Percentiles rank a stretch among this genome's conserved stretches.
Evolutionary conservation across 2,113 vertebrate genomes (phyloP).

Genomic region (Jacana jacana): DNA sequence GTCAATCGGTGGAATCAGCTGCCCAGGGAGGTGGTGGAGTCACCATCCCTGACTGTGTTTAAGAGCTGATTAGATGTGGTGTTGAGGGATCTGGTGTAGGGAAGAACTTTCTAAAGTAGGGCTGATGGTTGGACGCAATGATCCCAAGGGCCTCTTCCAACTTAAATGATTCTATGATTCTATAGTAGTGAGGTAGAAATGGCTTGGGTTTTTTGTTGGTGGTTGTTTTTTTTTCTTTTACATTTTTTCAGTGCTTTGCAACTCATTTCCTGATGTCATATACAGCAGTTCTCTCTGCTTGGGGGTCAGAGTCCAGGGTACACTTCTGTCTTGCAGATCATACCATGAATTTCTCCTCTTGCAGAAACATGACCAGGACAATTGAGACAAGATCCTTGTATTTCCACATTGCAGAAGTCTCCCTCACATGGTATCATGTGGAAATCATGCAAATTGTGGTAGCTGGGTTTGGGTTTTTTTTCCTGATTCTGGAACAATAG

Average conservation of each 20-base stretch:
- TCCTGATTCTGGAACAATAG: background rate
- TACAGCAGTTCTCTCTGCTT: background rate
- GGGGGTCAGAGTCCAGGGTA: background rate
- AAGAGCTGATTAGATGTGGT: too few relatives aligned
- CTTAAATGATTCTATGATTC: too few relatives aligned
- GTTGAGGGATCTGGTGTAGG: too few relatives aligned
- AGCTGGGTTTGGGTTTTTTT: background rate
- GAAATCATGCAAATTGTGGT: background rate
- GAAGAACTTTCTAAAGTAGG: too few relatives aligned
- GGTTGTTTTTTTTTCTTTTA: background rate
- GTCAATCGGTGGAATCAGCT: too few relatives aligned
- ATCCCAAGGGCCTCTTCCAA: too few relatives aligned
- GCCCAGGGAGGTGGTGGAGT: too few relatives aligned
- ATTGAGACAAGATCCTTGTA: background rate
- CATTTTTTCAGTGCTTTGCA: background rate
- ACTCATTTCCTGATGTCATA: background rate
- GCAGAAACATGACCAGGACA: background rate
- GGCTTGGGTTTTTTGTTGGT: background rate
- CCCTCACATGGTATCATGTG: rapidly evolving
- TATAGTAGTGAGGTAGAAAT: background rate
- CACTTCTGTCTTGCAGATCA: background rate
- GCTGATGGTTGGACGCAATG: too few relatives aligned
- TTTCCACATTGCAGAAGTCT: background rate
- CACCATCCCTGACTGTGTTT: too few relatives aligned
- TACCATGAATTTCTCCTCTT: background rate